Evolutionary conservation across 2,888 invertebrate genomes (phyloP).

Genomic region (Andrena flavipes): DNA sequence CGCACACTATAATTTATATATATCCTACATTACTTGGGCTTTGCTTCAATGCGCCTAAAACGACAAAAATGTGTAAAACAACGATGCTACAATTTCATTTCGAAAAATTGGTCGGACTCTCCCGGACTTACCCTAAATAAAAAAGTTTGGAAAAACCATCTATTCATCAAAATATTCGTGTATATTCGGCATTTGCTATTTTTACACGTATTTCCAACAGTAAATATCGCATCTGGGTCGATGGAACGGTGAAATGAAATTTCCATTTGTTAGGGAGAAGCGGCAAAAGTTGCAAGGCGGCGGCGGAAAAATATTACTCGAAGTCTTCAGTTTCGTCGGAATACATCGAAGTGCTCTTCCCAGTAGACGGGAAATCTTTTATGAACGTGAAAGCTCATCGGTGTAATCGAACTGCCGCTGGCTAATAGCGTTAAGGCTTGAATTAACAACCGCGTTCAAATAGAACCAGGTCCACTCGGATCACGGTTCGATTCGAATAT

Average conservation of each 20-base stretch:
- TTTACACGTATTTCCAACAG: too few relatives aligned
- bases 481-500: neutral
- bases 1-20: too few relatives aligned
- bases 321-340: neutral
- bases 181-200: too few relatives aligned
- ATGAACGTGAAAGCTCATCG: neutral
- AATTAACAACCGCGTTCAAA: slow-evolving; percentile 18
- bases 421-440: slow-evolving; percentile 6
- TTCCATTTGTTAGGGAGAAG: neutral
- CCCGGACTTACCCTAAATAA: too few relatives aligned
- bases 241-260: neutral
- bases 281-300: neutral
- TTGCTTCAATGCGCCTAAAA: too few relatives aligned
- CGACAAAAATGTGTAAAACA: too few relatives aligned
- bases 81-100: too few relatives aligned
- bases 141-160: too few relatives aligned
- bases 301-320: neutral
- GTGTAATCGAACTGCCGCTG: neutral
- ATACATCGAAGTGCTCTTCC: slow-evolving; percentile 7
- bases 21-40: too few relatives aligned
- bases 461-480: neutral
- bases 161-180: too few relatives aligned
- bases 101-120: too few relatives aligned
- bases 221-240: neutral
- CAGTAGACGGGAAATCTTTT: neutral